Base-by-base conservation (phyloP, 2,888 invertebrate species). In the Diplazon laetatorius region DNA sequence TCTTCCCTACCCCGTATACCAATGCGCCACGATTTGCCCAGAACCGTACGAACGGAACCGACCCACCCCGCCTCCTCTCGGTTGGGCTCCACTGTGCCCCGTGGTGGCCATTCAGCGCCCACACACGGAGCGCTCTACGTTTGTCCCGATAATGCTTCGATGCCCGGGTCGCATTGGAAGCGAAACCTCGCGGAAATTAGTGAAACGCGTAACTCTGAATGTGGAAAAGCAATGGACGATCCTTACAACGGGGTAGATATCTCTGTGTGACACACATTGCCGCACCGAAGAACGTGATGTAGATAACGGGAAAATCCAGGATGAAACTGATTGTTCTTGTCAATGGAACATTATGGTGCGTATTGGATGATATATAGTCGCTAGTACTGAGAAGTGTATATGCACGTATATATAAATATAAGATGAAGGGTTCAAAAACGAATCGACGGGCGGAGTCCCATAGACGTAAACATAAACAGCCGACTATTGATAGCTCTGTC, bases 81-180 rank as follows among this genome's bases (percentile, higher is more conserved):
- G 30, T 30, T 30, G 48, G 70, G 48, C 20, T 22, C 57, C 35
- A 50, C 35, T n/a, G 57, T 39, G 65, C 63, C 44, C 18, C 30
- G 73, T 50, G 60, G 68, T 60, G 48, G 69, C 63, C 30, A 78
- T 70, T 78, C 63, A 74, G 73, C n/a, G n/a, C n/a, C n/a, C n/a
- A 78, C 69, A 65, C 37, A 69, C 52, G 69, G 44, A 59, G 57
- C 63, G 62, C 59, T 22, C 18, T 55, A 59, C 63, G 50, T 44
- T 60, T 48, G 63, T 55, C 57, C 37, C 65, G 73, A 69, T 78
- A 78, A 78, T 78, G 59, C 59, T 65, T 35, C 55, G 18, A 71
- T 60, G 35, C 57, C 65, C 60, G 4, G 14, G 22, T 35, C 44
- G 73, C 50, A 52, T 60, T 65, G 69, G 57, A 37, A 50, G n/a